Evolutionary conservation across 1,140 invertebrate species (phyloP).

Genomic region (Papilio glaucus): DNA sequence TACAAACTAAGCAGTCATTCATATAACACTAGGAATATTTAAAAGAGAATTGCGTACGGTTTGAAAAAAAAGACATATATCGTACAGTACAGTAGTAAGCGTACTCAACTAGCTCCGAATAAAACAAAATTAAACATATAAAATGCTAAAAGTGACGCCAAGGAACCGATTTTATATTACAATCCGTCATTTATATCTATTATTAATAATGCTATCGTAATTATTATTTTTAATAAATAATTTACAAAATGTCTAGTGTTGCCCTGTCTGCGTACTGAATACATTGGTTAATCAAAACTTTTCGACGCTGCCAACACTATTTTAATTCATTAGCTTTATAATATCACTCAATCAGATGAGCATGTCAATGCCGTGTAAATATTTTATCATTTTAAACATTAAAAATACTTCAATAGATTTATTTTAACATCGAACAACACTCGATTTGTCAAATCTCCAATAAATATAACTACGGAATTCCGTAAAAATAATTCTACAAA

Average conservation of each 20-base stretch:
- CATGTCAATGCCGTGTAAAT: slow-evolving; percentile 10
- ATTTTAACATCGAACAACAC: not conserved
- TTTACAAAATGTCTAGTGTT: slow-evolving; percentile 53
- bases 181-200: slow-evolving; percentile 52
- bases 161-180: slow-evolving; percentile 71
- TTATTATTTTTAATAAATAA: slow-evolving; percentile 57
- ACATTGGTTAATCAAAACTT: slow-evolving; percentile 22
- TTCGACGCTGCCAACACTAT: slow-evolving; percentile 5
- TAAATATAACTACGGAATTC: slow-evolving; percentile 14
- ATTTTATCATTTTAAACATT: slow-evolving; percentile 7
- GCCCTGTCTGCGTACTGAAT: slow-evolving; percentile 46
- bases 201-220: slow-evolving; percentile 46
- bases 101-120: slow-evolving; percentile 71
- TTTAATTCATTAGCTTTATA: slow-evolving; percentile 7
- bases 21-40: slow-evolving; percentile 70
- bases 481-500: slow-evolving; percentile 19
- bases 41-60: slow-evolving; percentile 61
- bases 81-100: slow-evolving; percentile 80
- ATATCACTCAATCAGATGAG: not conserved
- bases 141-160: slow-evolving; percentile 58
- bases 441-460: slow-evolving; percentile 18
- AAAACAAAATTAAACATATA: slow-evolving; percentile 61
- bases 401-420: not conserved
- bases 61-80: slow-evolving; percentile 65
- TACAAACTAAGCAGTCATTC: slow-evolving; percentile 82